A percentile compares a stretch with the other conserved stretches of the same genome.
phyloP scores from a whole-genome alignment of 2,113 vertebrate genomes.

The Panthera tigris region DNA sequence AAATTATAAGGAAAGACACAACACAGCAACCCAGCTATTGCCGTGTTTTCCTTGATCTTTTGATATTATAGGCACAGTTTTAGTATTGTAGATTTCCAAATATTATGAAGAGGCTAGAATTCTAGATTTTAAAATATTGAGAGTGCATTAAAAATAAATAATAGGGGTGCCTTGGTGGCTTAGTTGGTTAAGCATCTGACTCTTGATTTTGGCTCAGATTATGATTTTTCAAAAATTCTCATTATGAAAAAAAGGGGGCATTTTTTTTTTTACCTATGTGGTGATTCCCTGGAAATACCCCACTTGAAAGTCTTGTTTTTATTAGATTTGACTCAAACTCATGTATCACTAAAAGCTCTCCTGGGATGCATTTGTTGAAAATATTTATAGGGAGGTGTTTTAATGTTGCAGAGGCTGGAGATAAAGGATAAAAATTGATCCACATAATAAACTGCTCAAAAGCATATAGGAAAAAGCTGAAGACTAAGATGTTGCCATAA shows the following conservation, averaged over 20 bases:
- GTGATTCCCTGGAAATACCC: background rate
- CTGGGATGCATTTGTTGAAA: background rate
- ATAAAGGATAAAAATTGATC: background rate
- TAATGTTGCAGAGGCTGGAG: background rate
- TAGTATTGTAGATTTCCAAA: background rate
- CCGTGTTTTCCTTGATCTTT: background rate
- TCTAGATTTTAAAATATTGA: background rate
- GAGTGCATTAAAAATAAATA: background rate
- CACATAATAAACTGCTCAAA: background rate
- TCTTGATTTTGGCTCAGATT: too few relatives aligned
- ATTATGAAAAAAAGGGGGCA: background rate
- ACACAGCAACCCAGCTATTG: background rate
- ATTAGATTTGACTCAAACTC: background rate
- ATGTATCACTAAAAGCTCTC: background rate
- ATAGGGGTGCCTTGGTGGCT: background rate
- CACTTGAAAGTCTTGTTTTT: background rate
- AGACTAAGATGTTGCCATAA: background rate
- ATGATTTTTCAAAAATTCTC: background rate
- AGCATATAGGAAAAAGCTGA: background rate
- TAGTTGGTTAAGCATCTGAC: too few relatives aligned
- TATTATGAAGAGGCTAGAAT: background rate
- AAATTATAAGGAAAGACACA: background rate
- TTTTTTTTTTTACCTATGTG: background rate
- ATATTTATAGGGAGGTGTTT: background rate
- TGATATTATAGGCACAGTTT: background rate